A percentile compares a stretch with the other conserved stretches of the same genome.
Conservation (phyloP, 2,888 invertebrate species). For the Ectemnius cavifrons region DNA sequence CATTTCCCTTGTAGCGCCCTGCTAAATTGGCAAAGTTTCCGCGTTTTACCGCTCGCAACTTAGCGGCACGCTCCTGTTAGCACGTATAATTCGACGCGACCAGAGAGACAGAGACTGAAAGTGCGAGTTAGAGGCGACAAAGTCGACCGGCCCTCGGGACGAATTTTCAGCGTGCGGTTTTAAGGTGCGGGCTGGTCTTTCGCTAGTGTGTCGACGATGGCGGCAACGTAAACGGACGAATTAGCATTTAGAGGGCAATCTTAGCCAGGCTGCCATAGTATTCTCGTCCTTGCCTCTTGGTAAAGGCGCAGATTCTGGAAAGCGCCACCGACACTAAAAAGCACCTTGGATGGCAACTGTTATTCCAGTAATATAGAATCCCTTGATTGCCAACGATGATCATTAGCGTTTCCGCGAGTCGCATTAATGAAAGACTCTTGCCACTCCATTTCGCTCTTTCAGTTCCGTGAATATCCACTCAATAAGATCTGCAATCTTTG, state of each 20-base stretch:
- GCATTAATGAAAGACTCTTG: slow-evolving; percentile 28
- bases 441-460: not conserved
- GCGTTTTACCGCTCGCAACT: slow-evolving; percentile 53
- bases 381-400: slow-evolving; percentile 40
- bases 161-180: slow-evolving; percentile 41
- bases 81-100: slow-evolving; percentile 56
- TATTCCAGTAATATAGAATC: slow-evolving; percentile 45
- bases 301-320: slow-evolving; percentile 20
- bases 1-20: slow-evolving; percentile 38
- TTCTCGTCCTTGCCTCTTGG: slow-evolving; percentile 8
- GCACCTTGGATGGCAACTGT: slow-evolving; percentile 18
- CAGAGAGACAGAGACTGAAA: too few relatives aligned
- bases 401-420: slow-evolving; percentile 12
- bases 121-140: slow-evolving; percentile 28
- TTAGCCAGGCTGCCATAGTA: slow-evolving; percentile 33
- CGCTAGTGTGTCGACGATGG: slow-evolving; percentile 41
- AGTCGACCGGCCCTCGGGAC: slow-evolving; percentile 21
- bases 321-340: slow-evolving; percentile 24
- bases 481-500: not conserved
- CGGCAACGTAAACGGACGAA: slow-evolving; percentile 62
- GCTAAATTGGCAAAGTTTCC: slow-evolving; percentile 66
- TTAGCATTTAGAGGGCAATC: slow-evolving; percentile 69
- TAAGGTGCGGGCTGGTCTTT: slow-evolving; percentile 12
- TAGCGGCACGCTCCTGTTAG: slow-evolving; percentile 37
- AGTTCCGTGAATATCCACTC: not conserved